phyloP scores from a whole-genome alignment of 2,888 invertebrate genomes.

The Pandemis corylana region DNA sequence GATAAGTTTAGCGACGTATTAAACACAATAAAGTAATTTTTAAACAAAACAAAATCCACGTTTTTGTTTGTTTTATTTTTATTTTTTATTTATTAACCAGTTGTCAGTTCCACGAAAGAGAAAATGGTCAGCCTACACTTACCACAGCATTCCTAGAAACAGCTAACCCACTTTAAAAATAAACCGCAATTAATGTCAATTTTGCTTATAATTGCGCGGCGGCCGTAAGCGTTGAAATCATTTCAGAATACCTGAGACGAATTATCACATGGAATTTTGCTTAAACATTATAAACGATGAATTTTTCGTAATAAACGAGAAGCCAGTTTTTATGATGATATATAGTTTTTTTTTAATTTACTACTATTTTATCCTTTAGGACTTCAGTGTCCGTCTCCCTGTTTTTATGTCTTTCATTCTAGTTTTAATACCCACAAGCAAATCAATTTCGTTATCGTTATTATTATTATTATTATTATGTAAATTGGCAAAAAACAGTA shows the following conservation, averaged over 20 bases:
- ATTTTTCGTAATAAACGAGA: slow-evolving; percentile 25
- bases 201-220: slow-evolving; percentile 41
- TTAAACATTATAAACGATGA: slow-evolving; percentile 27
- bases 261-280: slow-evolving; percentile 34
- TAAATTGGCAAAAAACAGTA: no score
- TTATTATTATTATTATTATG: no score
- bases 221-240: slow-evolving; percentile 30
- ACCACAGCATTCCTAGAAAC: slow-evolving; percentile 36
- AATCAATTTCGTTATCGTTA: no score
- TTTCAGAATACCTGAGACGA: slow-evolving; percentile 26
- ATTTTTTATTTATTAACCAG: slow-evolving; percentile 2
- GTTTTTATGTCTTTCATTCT: no score
- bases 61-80: no score
- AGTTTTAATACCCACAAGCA: no score
- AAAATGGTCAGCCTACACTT: slow-evolving; percentile 13
- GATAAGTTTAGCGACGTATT: no score
- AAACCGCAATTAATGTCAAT: slow-evolving; percentile 43
- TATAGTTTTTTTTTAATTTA: neutral
- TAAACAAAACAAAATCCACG: no score
- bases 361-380: no score
- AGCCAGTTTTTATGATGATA: neutral
- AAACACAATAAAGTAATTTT: no score
- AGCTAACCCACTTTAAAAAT: slow-evolving; percentile 43
- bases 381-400: no score
- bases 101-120: neutral